Percentiles rank a stretch among this genome's conserved stretches.
phyloP scores from a whole-genome alignment of 1,140 invertebrate genomes.

The Drosophila busckii region DNA sequence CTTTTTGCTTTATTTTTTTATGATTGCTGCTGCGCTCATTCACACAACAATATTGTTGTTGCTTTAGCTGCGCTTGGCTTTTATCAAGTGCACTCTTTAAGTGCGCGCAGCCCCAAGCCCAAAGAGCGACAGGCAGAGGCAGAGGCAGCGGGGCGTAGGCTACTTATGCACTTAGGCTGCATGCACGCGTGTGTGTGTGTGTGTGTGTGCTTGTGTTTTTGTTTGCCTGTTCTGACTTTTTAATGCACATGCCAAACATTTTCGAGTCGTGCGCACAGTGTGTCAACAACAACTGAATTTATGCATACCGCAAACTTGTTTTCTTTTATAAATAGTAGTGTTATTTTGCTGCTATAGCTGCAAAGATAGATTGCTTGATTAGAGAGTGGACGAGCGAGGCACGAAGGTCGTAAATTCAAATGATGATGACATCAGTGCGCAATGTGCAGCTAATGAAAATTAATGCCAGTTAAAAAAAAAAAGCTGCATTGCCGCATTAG shows the following conservation, averaged over 20 bases:
- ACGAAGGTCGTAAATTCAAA: too few species aligned
- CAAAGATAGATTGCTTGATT: too few species aligned
- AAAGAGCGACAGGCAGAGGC: background rate
- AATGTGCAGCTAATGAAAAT: too few species aligned
- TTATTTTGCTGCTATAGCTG: too few species aligned
- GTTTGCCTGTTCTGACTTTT: constrained; percentile 15
- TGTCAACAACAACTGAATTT: background rate
- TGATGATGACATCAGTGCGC: too few species aligned
- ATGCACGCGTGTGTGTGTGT: too few species aligned
- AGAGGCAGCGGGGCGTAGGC: background rate
- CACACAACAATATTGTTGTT: constrained; percentile 26
- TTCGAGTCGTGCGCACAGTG: constrained; percentile 31
- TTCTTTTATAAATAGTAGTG: too few species aligned
- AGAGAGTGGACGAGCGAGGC: too few species aligned
- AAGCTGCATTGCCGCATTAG: too few species aligned
- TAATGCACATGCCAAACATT: constrained; percentile 23
- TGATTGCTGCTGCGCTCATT: constrained; percentile 30
- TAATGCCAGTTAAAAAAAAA: too few species aligned
- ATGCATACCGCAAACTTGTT: background rate
- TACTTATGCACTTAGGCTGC: constrained; percentile 39
- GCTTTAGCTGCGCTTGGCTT: constrained; percentile 29
- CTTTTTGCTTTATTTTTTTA: constrained; percentile 44
- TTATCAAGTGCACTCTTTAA: constrained; percentile 48
- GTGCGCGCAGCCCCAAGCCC: background rate
- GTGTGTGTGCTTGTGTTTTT: too few species aligned